Evolutionary conservation across 2,797 vertebrate genomes (phyloP), one percentile per base, ranked within the genome.

Genomic region (Denticeps clupeoides): DNA sequence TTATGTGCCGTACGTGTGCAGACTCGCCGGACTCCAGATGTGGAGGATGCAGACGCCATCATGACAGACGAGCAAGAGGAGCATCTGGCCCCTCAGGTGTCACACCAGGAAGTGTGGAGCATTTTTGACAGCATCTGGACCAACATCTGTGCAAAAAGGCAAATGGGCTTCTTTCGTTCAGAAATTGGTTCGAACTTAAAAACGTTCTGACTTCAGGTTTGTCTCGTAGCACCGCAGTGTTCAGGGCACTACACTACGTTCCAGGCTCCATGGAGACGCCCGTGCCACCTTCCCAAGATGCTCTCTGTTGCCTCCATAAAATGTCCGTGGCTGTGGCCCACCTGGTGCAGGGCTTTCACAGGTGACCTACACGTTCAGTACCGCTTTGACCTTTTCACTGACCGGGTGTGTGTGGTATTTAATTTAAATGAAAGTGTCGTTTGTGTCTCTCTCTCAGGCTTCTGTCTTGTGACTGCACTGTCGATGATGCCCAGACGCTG

Each of bases 91-190:
- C 25, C 63, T 54, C 77, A 43, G 29, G 41, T 64, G 41, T 81
- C 72, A 47, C 79, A 80, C 68, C 76, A 82, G 67, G 83, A 90
- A 60, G 84, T 93, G 62, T 97, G 93, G 92, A 69, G 79, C 1
- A 53, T 90, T 56, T 85, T 95, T 70, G 88, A 93, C 63, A 83
- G 67, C 67, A 77, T 93, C 65, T 94, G 92, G 92, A 80, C 65
- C 54, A 81, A 78, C 15, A 66, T 90, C 33, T 85, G 62, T 78
- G 26, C 71, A 79, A 65, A 93, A 92, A 93, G 97, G 82, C 50
- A 61, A 40, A 35, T 31, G 19, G 13, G 13, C 15, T n/a, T 16
- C 12, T n/a, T n/a, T n/a, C n/a, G n/a, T n/a, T n/a, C n/a, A n/a
- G n/a, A n/a, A n/a, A n/a, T n/a, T n/a, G n/a, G n/a, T n/a, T n/a